Evolutionary conservation across 2,113 vertebrate species (phyloP), one percentile per base, ranked within the genome.

Genomic region (Butastur rufipennis): DNA sequence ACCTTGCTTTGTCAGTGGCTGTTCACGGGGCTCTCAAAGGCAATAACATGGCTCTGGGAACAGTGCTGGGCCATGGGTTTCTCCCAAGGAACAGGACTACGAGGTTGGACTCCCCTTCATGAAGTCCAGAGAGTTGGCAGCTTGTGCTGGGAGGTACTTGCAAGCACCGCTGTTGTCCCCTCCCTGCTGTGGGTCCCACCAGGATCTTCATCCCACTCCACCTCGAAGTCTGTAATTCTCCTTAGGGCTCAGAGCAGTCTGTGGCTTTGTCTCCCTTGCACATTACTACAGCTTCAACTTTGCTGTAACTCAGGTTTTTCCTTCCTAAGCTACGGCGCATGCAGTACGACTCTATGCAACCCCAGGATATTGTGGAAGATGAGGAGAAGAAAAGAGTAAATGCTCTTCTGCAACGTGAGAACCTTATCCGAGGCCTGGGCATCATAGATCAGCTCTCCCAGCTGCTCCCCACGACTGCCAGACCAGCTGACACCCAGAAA

Each of bases 341-440:
- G 6, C 66, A 63, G 16, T 84, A 95, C 17, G 77, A 98, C 91
- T 98, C 97, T 27, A 98, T 86, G 97, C 92, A 94, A 26, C 98
- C 98, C 42, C 97, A 98, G 81, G 78, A 96, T 10, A 98, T 98
- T 0, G 85, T 98, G 82, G 98, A 98, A 48, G n/a, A 95, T 0
- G 98, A 98, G 83, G 98, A 98, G 89, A 83, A 94, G 27, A 98
- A 92, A 77, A 94, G 98, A 67, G 56, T 98, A 31, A 92, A 90
- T 9, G 96, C 95, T 34, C 96, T 98, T 61, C 58, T 96, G 34
- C 97, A 92, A 61, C 97, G 98, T 16, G 96, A 98, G 74, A 98
- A 95, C 12, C 97, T 98, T 25, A 98, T 98, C 90, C 96, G 82
- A 21, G 79, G 96, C 19, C 91, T 98, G 62, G 98, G 98, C 72